phyloP scores from a whole-genome alignment of 2,797 vertebrate species.

The Taenioides sp. region DNA sequence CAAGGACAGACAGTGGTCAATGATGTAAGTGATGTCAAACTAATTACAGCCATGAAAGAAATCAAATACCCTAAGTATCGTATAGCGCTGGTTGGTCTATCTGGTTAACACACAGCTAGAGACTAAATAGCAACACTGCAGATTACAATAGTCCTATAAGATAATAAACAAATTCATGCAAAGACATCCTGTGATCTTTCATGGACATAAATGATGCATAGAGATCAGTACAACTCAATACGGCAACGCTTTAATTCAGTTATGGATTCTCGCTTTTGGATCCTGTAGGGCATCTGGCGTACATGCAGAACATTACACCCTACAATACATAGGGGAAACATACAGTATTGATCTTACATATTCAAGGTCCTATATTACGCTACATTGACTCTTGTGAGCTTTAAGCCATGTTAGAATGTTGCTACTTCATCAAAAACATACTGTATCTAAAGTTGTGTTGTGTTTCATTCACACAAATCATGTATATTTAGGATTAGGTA shows the following conservation, averaged over 20 bases:
- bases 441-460: too few species aligned
- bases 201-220: not conserved
- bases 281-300: not conserved
- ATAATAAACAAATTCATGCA: not conserved
- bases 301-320: too few species aligned
- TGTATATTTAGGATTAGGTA: too few species aligned
- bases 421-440: too few species aligned
- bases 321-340: too few species aligned
- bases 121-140: not conserved
- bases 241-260: not conserved
- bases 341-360: too few species aligned
- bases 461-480: too few species aligned
- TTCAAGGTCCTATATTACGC: too few species aligned
- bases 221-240: not conserved
- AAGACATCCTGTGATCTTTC: not conserved
- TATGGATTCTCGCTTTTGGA: not conserved
- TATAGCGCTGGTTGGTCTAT: not conserved
- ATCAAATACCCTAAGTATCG: not conserved
- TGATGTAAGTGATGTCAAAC: not conserved
- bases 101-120: not conserved
- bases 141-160: not conserved
- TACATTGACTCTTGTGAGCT: too few species aligned
- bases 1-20: not conserved
- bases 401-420: too few species aligned
- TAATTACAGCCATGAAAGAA: conserved; percentile 6